Base-by-base conservation (phyloP, 2,888 invertebrate genomes). In the Opisthograptis luteolata region DNA sequence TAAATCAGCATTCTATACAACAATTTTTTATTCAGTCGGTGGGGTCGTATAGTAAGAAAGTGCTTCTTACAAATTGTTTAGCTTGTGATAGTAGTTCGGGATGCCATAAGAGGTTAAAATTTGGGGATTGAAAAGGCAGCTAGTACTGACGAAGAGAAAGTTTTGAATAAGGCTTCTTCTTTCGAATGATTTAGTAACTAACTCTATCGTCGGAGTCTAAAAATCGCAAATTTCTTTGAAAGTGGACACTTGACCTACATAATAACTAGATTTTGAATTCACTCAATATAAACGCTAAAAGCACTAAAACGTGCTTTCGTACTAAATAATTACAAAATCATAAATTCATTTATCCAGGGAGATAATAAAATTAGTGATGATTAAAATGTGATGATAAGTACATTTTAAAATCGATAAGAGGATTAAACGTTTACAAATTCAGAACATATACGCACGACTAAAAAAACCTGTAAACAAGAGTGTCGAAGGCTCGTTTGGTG, bases 251-350 rank as follows among this genome's bases (percentile, higher is more conserved):
- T 32, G 10, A 15, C 9, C 31, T 19, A 17, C 12, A 34, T 20
- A 35, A 5, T 13, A 39, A 40, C 55, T 51, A 50, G 50, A 51
- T 25, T 42, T 41, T 41, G 30, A 48, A 28, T 14, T 30, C 58
- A 55, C 52, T 54, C 64, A 54, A 45, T 25, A 42, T 25, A 52
- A 52, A 60, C 54, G 64, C 54, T 39, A 49, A 55, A 62, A 79
- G 79, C 79, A 79, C 79, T 79, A 79, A 79, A 79, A 79, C 79
- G 79, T 76, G 76, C 78, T 68, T 55, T 57, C 41, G 34, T 28
- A 46, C 15, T 25, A 44, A 51, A 55, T 47, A 50, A 49, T 27
- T 45, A 32, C 28, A 51, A 42, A 56, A 24, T 49, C 35, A 36
- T 41, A 54, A 46, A 44, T 54, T 52, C 44, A 49, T 53, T 48